A percentile compares a stretch with the other conserved stretches of the same genome.
These are phyloP conservation scores for Lethocerus indicus DNA, from an alignment of 1,140 invertebrate species.

Conservation along the genomic window DNA sequence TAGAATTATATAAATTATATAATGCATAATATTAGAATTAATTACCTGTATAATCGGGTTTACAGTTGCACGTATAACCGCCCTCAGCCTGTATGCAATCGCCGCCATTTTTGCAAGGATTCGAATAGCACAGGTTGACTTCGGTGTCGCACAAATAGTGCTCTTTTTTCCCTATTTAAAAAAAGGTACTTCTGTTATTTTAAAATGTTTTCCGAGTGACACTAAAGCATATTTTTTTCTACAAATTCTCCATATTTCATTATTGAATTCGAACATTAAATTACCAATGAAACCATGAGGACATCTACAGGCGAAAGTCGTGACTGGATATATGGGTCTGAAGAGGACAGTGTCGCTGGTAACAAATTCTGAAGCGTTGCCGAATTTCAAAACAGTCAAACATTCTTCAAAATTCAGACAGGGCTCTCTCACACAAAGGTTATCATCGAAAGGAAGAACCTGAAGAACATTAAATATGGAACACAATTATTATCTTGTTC, in stretches of 20 bases:
- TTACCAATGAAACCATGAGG: constrained; percentile 58
- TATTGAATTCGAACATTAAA: constrained; percentile 1
- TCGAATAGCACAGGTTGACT: constrained; percentile 93
- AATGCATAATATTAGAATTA: no score
- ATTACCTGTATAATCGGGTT: constrained; percentile 50
- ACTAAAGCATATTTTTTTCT: neutral
- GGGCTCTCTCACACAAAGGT: constrained; percentile 88
- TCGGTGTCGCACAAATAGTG: constrained; percentile 92
- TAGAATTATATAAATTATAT: no score
- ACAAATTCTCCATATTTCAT: neutral
- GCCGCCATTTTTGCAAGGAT: constrained; percentile 80
- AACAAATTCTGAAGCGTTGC: constrained; percentile 85
- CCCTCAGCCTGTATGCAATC: constrained; percentile 74
- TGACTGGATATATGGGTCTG: constrained; percentile 85
- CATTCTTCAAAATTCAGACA: constrained; percentile 94
- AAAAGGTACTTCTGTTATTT: neutral
- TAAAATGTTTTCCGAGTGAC: constrained; percentile 2
- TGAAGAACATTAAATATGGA: constrained; percentile 23
- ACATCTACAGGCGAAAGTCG: constrained; percentile 85
- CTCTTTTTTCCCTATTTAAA: constrained; percentile 49
- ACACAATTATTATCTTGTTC: neutral
- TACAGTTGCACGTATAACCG: constrained; percentile 83
- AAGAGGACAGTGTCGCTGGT: constrained; percentile 82
- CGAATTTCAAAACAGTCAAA: constrained; percentile 79
- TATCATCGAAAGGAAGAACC: constrained; percentile 92